Evolutionary conservation across 2,797 vertebrate species (phyloP), one percentile per base, ranked within the genome.

Genomic region (Leucoraja ocellata): DNA sequence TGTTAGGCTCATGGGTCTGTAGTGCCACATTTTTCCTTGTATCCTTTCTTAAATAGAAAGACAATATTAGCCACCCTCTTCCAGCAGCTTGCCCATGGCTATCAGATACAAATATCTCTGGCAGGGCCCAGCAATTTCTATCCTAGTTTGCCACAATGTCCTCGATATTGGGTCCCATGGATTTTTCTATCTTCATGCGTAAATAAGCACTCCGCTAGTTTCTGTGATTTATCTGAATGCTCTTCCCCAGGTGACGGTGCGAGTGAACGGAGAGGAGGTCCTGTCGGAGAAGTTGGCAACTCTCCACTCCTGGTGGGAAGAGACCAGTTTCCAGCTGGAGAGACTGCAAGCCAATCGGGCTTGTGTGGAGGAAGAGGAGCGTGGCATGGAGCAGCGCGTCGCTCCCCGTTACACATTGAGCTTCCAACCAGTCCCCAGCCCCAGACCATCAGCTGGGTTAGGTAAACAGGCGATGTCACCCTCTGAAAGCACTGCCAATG

Each of bases 261-360:
- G 93, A 0, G 97, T 98, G 93, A 96, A 97, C 0, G 97, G 97
- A 91, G 93, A 94, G 78, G 95, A 97, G 68, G 96, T 98, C 18
- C 94, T 99, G 79, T 94, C 94, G 0, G 97, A 97, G 77, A 92
- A 93, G 0, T 96, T 98, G n/a, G 96, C 97, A 8, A 93, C 94
- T 73, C 96, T 98, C 68, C 95, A 98, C 93, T 96, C 94, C 0
- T 71, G 97, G 73, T 99, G 98, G 98, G 98, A 99, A 93, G 97
- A 96, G 93, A 98, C 98, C 0, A 98, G 98, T 93, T 99, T 98
- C 96, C 97, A 97, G 93, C 95, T 99, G 94, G 98, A 99, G 93
- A 94, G 96, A 28, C 95, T 98, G 79, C 98, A 99, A 95, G 96
- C 97, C 73, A 96, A 97, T 8, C 96, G 96, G 0, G 63, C 71